Conservation (phyloP, 2,113 vertebrate genomes). For the Sebastes fasciatus region DNA sequence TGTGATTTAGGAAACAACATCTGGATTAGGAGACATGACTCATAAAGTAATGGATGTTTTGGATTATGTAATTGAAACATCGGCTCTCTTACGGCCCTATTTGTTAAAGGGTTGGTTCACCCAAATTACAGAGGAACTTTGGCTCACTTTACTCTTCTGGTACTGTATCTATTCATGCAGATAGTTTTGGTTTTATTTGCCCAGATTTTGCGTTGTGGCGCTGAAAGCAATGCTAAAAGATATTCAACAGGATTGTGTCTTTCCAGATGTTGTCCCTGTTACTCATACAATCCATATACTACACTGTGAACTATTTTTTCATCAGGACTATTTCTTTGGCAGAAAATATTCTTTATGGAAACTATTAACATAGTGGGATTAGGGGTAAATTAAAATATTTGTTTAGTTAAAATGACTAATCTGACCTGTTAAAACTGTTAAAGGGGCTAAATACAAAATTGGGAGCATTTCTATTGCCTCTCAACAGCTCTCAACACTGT, state of each 20-base stretch:
- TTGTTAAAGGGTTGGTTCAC: slow-evolving; percentile 31
- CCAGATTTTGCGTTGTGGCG: neutral
- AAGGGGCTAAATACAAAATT: no score
- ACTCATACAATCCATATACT: neutral
- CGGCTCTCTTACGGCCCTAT: neutral
- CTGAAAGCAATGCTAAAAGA: neutral
- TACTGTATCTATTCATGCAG: neutral
- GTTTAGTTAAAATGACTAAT: no score
- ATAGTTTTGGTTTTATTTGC: slow-evolving; percentile 6
- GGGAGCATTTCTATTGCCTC: no score
- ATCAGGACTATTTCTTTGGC: neutral
- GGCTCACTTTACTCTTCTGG: neutral
- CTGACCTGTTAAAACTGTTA: no score
- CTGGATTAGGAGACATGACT: slow-evolving; percentile 65
- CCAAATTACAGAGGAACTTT: slow-evolving; percentile 35
- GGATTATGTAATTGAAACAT: slow-evolving; percentile 44
- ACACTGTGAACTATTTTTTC: neutral
- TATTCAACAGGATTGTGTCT: neutral
- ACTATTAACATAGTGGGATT: neutral
- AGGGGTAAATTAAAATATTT: no score
- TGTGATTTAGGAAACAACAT: slow-evolving; percentile 48
- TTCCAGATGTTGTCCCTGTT: neutral
- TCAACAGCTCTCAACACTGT: no score
- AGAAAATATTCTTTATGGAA: neutral
- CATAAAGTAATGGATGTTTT: slow-evolving; percentile 62